Evolutionary conservation across 2,797 vertebrate genomes (phyloP).

Genomic region (Netta rufina): DNA sequence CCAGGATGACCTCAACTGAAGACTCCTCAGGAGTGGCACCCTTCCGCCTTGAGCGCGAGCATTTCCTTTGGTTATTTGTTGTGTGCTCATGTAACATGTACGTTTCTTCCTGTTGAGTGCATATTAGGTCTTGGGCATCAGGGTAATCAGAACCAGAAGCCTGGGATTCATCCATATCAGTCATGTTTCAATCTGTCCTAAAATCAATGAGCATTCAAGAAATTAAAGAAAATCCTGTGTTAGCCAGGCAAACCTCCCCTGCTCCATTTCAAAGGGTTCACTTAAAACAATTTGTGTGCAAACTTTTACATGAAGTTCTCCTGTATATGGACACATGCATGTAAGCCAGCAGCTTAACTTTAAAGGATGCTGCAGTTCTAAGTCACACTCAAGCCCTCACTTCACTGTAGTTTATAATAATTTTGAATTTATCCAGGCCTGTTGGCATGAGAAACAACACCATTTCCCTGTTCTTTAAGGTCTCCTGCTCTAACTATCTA

Average conservation of each 20-base stretch:
- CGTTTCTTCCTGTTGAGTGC: not conserved
- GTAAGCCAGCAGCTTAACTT: not conserved
- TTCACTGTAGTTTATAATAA: not conserved
- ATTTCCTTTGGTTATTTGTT: accelerated
- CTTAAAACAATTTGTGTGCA: not conserved
- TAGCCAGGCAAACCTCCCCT: not conserved
- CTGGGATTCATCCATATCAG: not conserved
- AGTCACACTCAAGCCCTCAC: not conserved
- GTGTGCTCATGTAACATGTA: not conserved
- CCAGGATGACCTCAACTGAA: not conserved
- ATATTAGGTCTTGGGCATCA: not conserved
- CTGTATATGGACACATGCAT: accelerated
- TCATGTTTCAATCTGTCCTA: slow-evolving; percentile 10
- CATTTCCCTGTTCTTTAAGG: not conserved
- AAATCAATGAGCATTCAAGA: not conserved
- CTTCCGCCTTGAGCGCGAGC: accelerated
- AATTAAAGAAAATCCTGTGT: accelerated
- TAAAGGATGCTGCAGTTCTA: not conserved
- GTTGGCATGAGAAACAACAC: not conserved
- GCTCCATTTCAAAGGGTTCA: not conserved
- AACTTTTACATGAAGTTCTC: not conserved
- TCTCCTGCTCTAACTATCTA: not conserved
- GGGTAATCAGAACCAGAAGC: not conserved
- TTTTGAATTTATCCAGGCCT: not conserved
- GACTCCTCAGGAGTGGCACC: not conserved